Base-by-base conservation (phyloP, 2,113 vertebrate genomes). In the Ornithorhynchus anatinus region DNA sequence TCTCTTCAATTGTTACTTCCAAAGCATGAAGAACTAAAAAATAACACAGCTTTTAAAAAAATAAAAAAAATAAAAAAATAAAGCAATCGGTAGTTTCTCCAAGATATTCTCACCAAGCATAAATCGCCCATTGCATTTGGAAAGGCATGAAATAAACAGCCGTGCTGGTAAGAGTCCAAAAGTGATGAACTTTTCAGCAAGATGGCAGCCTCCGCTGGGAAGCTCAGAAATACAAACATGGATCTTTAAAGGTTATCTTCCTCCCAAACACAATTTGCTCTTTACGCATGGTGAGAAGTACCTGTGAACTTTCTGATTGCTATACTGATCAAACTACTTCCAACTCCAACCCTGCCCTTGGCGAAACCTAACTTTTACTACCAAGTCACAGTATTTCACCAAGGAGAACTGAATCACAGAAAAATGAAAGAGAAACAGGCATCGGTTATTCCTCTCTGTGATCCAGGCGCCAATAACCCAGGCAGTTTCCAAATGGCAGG, bases 1-100 rank as follows among this genome's bases (percentile, higher is more conserved):
- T 87, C 80, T 87, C 85, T 85, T 87, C 85, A 87, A 87, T 83
- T 85, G 85, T 85, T 85, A 87, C 85, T 87, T 87, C 85, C 83
- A 87, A 87, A 87, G 81, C 56, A 88, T 84, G 64, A 82, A 75
- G 74, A 69, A 86, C 69, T 82, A 35, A 35, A 87, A 87, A 87
- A 85, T 87, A 87, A 87, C 83, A 87, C 83, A 87, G 86, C 85
- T 87, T 85, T 85, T 85, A 87, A 81, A 86, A 86, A 87, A 81
- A 81, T 65, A 78, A 87, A 84, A 85, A 83, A 81, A 82, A 87
- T 82, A 76, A 48, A 45, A 47, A 29, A 82, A 81, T 61, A 84
- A 84, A 64, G 86, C 83, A 77, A 81, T 85, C 86, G 72, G 80
- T 77, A 80, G 72, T 74, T 44, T 25, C 69, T 31, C 78, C 59